Base-by-base conservation (phyloP, 2,797 vertebrate species). In the Loris lydekkerianus region DNA sequence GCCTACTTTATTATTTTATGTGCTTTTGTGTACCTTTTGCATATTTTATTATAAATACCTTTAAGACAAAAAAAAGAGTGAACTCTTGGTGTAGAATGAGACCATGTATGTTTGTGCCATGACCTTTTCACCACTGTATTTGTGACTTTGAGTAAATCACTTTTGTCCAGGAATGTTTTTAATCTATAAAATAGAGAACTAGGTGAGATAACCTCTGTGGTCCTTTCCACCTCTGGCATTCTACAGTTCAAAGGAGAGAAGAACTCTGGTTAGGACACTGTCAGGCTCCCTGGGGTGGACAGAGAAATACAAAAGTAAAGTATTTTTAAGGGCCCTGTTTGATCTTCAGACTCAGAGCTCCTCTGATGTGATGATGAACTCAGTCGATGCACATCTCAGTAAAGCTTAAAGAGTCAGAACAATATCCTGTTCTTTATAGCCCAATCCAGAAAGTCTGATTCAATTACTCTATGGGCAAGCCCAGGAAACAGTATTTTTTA, bases 401-500 rank as follows among this genome's bases (percentile, higher is more conserved):
- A 72, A 87, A 61, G 46, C n/a, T 91, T n/a, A 23, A 63, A 89
- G 25, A 21, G 53, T 81, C 60, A 95, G 90, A 95, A 61, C 89
- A 88, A 61, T 91, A 88, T 15, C 69, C 63, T 93, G 34, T 86
- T 94, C 29, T 86, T 93, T 90, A 80, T 53, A 92, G 67, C n/a
- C 7, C 53, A 63, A 29, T 87, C 72, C 25, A 85, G 67, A 97
- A 15, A 60, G 9, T 58, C 46, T 86, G 69, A 80, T 87, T 95
- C 83, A 90, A 40, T 92, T 56, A 31, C 46, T 76, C 73, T 80
- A 15, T 18, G 63, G 92, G 73, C 78, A 97, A 73, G 46, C 69
- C 96, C 82, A 92, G 93, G 49, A 87, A 91, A 67, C 46, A 60
- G 87, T 90, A 58, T 69, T 94, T 93, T 88, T 53, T 37, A 53